phyloP scores from a whole-genome alignment of 2,888 invertebrate species.

The Meghimatium bilineatum region DNA sequence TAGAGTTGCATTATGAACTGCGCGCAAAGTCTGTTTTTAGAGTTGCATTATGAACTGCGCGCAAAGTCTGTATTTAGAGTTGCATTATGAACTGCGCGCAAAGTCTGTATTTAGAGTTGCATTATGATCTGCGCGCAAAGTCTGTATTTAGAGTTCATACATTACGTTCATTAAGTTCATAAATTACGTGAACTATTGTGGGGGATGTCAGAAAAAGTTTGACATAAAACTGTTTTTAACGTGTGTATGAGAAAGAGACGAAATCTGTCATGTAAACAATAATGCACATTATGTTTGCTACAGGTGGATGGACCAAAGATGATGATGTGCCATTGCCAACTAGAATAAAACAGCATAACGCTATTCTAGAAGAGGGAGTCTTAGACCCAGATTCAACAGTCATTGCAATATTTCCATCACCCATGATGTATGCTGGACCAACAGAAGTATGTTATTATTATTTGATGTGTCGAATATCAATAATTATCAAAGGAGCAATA shows the following conservation, averaged over 20 bases:
- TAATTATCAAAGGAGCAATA: not conserved
- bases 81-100: too few relatives aligned
- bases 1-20: too few relatives aligned
- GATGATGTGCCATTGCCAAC: conserved; percentile 96
- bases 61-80: too few relatives aligned
- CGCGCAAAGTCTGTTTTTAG: too few relatives aligned
- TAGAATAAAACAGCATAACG: conserved; percentile 94
- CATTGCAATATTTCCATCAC: conserved; percentile 98
- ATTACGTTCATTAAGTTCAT: too few relatives aligned
- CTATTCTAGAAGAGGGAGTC: conserved; percentile 88
- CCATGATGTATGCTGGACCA: conserved; percentile 99
- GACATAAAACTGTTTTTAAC: not conserved
- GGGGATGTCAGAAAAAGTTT: not conserved
- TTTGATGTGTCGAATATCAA: too few relatives aligned
- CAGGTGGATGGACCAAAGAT: conserved; percentile 97
- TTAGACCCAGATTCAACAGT: conserved; percentile 89
- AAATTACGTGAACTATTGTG: too few relatives aligned
- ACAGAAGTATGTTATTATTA: conserved; percentile 85
- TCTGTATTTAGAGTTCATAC: too few relatives aligned
- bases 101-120: too few relatives aligned
- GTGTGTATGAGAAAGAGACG: too few relatives aligned
- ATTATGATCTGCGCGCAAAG: too few relatives aligned
- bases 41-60: too few relatives aligned
- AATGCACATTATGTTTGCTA: not conserved
- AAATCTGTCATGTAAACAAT: not conserved